These are phyloP conservation scores for Corythornis cristatus DNA, from an alignment of 2,113 vertebrate genomes.

Conservation along the genomic window DNA sequence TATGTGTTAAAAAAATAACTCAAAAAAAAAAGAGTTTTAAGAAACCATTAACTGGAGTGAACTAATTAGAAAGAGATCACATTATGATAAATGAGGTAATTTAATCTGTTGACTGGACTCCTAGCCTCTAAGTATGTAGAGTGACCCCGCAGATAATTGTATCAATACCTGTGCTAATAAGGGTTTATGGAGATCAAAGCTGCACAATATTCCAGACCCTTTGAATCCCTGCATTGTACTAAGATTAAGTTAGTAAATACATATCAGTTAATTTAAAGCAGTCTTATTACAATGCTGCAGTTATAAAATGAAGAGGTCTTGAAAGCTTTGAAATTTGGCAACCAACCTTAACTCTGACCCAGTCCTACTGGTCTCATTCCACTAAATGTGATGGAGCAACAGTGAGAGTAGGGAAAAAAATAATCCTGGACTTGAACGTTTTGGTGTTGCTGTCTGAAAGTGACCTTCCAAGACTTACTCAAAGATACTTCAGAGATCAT, in stretches of 20 bases:
- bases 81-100: conserved; percentile 59
- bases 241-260: conserved; percentile 44
- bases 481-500: neutral
- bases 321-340: conserved; percentile 54
- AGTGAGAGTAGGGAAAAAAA: neutral
- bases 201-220: neutral
- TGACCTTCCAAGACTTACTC: neutral
- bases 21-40: conserved; percentile 45
- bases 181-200: conserved; percentile 57
- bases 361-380: neutral
- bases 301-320: conserved; percentile 28
- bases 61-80: conserved; percentile 65
- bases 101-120: conserved; percentile 34
- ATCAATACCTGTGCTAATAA: conserved; percentile 57
- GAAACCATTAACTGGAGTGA: conserved; percentile 40
- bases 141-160: conserved; percentile 50
- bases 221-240: neutral
- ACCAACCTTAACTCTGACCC: conserved; percentile 35
- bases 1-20: conserved; percentile 13
- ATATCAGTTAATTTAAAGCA: conserved; percentile 41
- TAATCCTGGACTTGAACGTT: neutral
- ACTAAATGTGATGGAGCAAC: neutral
- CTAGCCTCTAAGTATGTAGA: conserved; percentile 11
- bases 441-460: neutral
- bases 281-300: conserved; percentile 9